These are phyloP conservation scores for Symphodus melops DNA, from an alignment of 2,113 vertebrate genomes.

Conservation along the genomic window DNA sequence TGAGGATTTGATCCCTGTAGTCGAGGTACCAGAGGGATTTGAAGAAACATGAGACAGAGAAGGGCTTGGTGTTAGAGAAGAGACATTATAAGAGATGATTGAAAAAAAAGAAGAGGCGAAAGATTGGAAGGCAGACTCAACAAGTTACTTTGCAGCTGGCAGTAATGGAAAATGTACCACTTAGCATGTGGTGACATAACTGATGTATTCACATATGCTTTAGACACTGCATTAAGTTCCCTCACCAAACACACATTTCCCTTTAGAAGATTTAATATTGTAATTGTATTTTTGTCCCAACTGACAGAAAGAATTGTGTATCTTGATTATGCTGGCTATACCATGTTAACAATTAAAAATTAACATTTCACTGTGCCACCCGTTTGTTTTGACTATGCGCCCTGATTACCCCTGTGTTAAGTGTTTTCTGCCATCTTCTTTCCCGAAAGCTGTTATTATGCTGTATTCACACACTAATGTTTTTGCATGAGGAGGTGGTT, in stretches of 20 bases:
- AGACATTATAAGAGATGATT: neutral
- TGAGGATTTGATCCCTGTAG: constrained; percentile 50
- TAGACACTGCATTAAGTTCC: neutral
- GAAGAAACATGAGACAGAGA: constrained; percentile 1
- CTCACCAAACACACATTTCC: neutral
- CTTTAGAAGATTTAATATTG: neutral
- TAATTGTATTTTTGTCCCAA: neutral
- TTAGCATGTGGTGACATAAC: constrained; percentile 7
- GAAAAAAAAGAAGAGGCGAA: constrained; percentile 8
- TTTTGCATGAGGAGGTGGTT: too few relatives aligned
- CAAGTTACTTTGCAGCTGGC: constrained; percentile 38
- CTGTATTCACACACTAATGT: too few relatives aligned
- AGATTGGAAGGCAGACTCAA: constrained; percentile 37
- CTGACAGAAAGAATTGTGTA: neutral
- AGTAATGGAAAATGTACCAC: constrained; percentile 3
- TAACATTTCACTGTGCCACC: neutral
- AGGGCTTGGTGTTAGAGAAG: neutral
- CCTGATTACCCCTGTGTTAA: neutral
- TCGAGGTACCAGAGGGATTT: neutral
- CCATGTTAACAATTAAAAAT: constrained; percentile 2
- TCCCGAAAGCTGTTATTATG: too few relatives aligned
- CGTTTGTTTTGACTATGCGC: neutral
- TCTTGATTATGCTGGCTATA: neutral
- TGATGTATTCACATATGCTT: constrained; percentile 14
- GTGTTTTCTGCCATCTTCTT: neutral